Base-by-base conservation (phyloP, 1,140 invertebrate genomes). In the Galleria mellonella region DNA sequence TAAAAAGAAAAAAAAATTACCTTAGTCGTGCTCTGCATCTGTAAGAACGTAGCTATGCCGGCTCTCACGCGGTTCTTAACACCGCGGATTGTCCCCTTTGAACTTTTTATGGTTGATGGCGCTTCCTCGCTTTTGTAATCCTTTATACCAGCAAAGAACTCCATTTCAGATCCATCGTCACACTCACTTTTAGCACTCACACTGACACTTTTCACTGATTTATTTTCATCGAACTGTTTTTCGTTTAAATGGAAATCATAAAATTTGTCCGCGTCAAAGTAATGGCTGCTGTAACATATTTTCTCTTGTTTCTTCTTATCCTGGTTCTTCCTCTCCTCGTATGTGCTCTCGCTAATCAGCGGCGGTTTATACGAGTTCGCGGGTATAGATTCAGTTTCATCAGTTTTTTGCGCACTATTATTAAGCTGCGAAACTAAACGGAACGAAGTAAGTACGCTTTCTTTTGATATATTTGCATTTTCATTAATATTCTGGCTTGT, bases 11-110 rank as follows among this genome's bases (percentile, higher is more conserved):
- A 32, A 45, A 41, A 46, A 57, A 57, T 68, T 81, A 84, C 82
- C 82, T 85, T 89, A 31, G 89, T 89, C 31, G 91, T 87, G 52
- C 88, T 89, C 56, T 92, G 93, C 59, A 94, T 92, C 65, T 95
- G 93, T 9, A 97, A 89, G 79, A 98, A 98, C 4, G 96, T 97
- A 9, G 94, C 95, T 62, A 98, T 98, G 51, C 96, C 96, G 39
- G 96, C 95, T 58, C 96, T 87, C 13, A 98, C 97, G 60, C 96
- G 89, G 87, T 98, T 98, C 86, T 95, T 96, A 35, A 97, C 96
- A 36, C 96, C 96, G 11, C 96, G 89, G 43, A 98, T 94, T 1
- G 96, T 97, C 23, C 96, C 96, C 73, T 94, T 94, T 48, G 93
- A 91, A 87, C 96, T 98, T 55, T 91, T 89, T 69, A 97, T 96